Evolutionary conservation across 1,140 invertebrate species (phyloP).

Genomic region (Pantala flavescens): DNA sequence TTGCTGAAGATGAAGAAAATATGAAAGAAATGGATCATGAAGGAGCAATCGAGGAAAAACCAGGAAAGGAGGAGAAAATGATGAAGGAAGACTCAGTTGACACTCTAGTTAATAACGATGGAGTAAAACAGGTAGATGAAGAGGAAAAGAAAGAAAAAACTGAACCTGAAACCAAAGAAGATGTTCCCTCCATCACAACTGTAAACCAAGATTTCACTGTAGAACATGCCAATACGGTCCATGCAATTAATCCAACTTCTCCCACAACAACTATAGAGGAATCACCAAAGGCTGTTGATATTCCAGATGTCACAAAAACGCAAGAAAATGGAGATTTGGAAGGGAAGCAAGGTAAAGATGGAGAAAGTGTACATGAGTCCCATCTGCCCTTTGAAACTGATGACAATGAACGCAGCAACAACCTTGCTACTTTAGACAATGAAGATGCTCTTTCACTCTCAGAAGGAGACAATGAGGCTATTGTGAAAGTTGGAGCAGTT

Average conservation of each 20-base stretch:
- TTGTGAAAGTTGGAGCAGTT: background rate
- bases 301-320: background rate
- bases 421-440: background rate
- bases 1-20: conserved; percentile 25
- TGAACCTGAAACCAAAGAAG: background rate
- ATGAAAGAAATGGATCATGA: conserved; percentile 26
- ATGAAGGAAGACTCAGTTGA: background rate
- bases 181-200: background rate
- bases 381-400: background rate
- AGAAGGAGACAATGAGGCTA: background rate
- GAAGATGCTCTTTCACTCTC: background rate
- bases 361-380: background rate
- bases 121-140: conserved; percentile 13
- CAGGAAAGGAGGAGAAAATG: conserved; percentile 15
- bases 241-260: background rate
- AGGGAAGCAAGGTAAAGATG: background rate
- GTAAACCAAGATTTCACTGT: background rate
- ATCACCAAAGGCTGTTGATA: background rate
- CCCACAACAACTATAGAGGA: background rate
- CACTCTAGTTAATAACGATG: background rate
- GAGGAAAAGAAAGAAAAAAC: background rate
- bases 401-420: background rate
- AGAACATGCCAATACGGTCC: background rate
- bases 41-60: conserved; percentile 17
- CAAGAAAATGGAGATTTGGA: background rate